Conservation (phyloP, 2,113 vertebrate species). For the Ictidomys tridecemlineatus region DNA sequence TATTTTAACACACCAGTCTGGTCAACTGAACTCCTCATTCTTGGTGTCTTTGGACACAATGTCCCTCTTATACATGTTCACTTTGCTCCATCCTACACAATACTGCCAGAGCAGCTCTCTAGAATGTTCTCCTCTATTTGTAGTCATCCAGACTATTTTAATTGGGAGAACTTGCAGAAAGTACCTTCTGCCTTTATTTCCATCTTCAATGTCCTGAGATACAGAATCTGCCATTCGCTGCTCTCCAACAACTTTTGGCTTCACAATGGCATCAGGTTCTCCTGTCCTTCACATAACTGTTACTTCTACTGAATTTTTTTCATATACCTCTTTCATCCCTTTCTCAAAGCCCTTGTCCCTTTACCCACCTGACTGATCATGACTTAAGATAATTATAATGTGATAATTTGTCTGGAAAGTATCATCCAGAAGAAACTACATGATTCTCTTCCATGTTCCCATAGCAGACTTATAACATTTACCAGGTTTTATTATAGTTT, state of each 20-base stretch:
- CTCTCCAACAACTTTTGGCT: not conserved
- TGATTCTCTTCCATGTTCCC: not conserved
- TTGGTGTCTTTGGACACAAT: not conserved
- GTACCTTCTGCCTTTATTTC: not conserved
- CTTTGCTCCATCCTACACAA: not conserved
- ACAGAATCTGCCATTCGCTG: not conserved
- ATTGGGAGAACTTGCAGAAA: not conserved
- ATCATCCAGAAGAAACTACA: not conserved
- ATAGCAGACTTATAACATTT: not conserved
- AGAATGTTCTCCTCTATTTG: not conserved
- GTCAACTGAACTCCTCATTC: not conserved
- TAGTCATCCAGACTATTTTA: not conserved
- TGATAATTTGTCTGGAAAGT: not conserved
- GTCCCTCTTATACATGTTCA: not conserved
- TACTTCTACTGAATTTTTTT: not conserved
- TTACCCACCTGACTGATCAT: not conserved
- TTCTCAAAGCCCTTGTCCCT: not conserved
- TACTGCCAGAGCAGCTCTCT: not conserved
- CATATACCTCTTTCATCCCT: not conserved
- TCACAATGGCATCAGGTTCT: not conserved
- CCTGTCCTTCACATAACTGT: not conserved
- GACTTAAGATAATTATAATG: not conserved
- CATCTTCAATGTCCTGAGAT: not conserved
- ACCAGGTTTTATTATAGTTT: not conserved
- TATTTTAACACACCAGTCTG: not conserved